Percentiles rank a stretch among this genome's conserved stretches.
Conservation (phyloP, 2,888 invertebrate genomes). For the Xylota segnis region DNA sequence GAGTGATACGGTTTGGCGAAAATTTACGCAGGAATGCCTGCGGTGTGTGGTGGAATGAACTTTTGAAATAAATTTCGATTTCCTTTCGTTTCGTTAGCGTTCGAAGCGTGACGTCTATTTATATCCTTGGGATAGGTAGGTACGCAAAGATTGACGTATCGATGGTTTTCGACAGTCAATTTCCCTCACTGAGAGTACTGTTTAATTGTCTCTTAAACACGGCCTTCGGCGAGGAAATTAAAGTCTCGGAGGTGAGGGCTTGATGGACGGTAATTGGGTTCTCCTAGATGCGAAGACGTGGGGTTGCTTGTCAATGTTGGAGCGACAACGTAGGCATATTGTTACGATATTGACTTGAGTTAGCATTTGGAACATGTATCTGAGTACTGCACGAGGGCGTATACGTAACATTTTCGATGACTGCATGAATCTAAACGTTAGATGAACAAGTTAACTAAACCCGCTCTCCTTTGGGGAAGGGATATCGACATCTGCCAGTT, state of each 20-base stretch:
- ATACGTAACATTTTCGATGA: neutral
- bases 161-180: slow-evolving; percentile 35
- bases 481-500: no score
- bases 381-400: neutral
- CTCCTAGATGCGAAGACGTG: neutral
- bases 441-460: no score
- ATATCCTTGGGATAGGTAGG: neutral
- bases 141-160: slow-evolving; percentile 16
- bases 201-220: slow-evolving; percentile 56
- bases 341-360: neutral
- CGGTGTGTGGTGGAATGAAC: neutral
- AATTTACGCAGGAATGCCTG: slow-evolving; percentile 6
- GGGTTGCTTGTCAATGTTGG: neutral
- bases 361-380: neutral
- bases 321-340: neutral
- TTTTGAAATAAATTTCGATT: slow-evolving; percentile 40
- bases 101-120: slow-evolving; percentile 7
- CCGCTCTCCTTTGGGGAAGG: no score
- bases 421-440: no score
- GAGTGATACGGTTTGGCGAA: slow-evolving; percentile 19
- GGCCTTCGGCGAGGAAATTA: slow-evolving; percentile 59
- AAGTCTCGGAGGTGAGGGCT: slow-evolving; percentile 55
- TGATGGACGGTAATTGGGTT: slow-evolving; percentile 65
- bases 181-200: slow-evolving; percentile 11
- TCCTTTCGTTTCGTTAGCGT: slow-evolving; percentile 23